Base-by-base conservation (phyloP, 1,140 invertebrate genomes). In the Hycleus cichorii region DNA sequence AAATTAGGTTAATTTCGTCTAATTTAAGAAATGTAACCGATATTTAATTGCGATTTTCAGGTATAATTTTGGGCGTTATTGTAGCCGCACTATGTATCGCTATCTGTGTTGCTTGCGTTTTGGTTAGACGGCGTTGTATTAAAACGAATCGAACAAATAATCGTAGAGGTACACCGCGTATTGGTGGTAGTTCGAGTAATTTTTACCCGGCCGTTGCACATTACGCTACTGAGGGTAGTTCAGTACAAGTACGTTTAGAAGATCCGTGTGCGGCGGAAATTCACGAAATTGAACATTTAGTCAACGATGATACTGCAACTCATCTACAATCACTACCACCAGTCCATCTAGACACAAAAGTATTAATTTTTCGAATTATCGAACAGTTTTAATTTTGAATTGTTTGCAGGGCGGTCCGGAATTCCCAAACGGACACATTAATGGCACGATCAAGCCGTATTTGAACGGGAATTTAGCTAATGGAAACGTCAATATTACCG, bases 401-500 rank as follows among this genome's bases (percentile, higher is more conserved):
- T 43, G 62, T 49, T 66, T 64, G 8, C 46, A 81, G 79, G 78
- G 77, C 60, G 69, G 58, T 4, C 60, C 56, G n/a, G 57, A 60
- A 47, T 67, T 69, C 61, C 70, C 70, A 45, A 71, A 71, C 59
- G 63, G 65, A 9, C 64, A 70, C 26, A 44, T 63, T 32, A 72
- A 71, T 46, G 69, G 68, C 42, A 53, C 49, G 2, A 43, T 56
- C 8, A 71, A 71, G 55, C 54, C 59, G 2, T 65, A 73, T 52
- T 63, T 72, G 24, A 77, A 80, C 62, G 77, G 76, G 27, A 71
- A 75, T 52, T 65, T 69, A 27, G 39, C 62, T 6, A 69, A 68
- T 51, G 75, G 75, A 46, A 71, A 75, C 66, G 68, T 78, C 48
- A 71, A 75, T 54, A 79, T 80, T 43, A 79, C 75, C 42, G 77